These are phyloP conservation scores for Paralinhomoeus sp. DNA, from an alignment of 2,888 invertebrate species.

Conservation along the genomic window DNA sequence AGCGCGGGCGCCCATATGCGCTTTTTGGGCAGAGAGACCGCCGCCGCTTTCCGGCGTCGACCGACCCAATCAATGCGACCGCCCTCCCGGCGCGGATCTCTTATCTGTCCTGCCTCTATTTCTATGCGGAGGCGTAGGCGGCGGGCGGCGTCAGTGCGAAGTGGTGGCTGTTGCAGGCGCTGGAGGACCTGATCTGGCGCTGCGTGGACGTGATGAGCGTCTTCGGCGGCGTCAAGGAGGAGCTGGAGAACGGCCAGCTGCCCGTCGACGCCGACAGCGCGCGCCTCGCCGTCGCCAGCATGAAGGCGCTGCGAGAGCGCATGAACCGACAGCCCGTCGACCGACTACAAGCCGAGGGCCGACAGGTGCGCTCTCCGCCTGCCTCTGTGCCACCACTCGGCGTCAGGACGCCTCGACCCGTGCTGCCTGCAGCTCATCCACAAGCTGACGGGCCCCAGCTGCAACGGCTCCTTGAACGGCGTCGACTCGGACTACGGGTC, in stretches of 20 bases:
- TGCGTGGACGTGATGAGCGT: slow-evolving; percentile 73
- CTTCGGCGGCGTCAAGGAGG: slow-evolving; percentile 73
- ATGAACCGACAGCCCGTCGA: slow-evolving; percentile 80
- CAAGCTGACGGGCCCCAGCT: slow-evolving; percentile 1
- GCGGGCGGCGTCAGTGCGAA: too few species aligned
- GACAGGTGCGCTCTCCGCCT: slow-evolving; percentile 31
- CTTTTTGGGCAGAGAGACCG: too few species aligned
- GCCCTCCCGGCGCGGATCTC: too few species aligned
- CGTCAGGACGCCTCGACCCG: too few species aligned
- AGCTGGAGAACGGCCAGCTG: slow-evolving; percentile 70
- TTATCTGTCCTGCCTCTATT: too few species aligned
- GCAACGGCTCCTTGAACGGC: not conserved
- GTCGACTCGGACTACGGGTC: slow-evolving; percentile 6
- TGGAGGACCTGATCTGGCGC: slow-evolving; percentile 89
- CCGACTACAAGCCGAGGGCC: slow-evolving; percentile 67
- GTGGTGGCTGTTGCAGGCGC: slow-evolving; percentile 41
- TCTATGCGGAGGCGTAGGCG: too few species aligned
- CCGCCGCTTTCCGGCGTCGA: too few species aligned
- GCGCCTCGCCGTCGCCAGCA: slow-evolving; percentile 68
- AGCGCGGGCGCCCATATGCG: too few species aligned
- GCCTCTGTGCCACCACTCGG: too few species aligned
- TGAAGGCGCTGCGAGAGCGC: slow-evolving; percentile 75
- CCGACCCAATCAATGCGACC: too few species aligned
- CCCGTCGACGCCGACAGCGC: slow-evolving; percentile 81
- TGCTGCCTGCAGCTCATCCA: slow-evolving; percentile 4